phyloP scores from a whole-genome alignment of 2,113 vertebrate species.

The Prochilodus magdalenae region DNA sequence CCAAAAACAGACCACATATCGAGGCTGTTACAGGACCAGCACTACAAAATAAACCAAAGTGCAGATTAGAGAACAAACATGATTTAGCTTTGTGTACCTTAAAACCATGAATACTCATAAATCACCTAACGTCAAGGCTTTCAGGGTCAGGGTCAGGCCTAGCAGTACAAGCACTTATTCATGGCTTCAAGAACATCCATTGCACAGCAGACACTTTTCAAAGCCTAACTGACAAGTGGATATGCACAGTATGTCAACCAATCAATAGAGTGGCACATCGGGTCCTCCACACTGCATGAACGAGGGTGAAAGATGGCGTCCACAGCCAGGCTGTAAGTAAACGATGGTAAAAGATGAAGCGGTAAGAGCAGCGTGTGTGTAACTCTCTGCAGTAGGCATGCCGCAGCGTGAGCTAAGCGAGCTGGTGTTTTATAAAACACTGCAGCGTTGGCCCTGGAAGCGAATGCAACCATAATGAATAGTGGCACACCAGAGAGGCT shows the following conservation, averaged over 20 bases:
- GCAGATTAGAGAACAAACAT: too few species aligned
- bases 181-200: neutral
- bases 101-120: too few species aligned
- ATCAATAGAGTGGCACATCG: neutral
- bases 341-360: neutral
- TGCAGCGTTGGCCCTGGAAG: neutral
- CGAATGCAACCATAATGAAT: constrained; percentile 47
- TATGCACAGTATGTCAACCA: constrained; percentile 13
- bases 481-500: constrained; percentile 54
- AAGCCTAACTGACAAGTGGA: constrained; percentile 28
- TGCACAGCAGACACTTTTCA: constrained; percentile 10
- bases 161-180: neutral
- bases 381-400: neutral
- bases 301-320: neutral
- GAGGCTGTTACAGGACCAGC: too few species aligned
- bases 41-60: too few species aligned
- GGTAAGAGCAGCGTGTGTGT: neutral
- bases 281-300: neutral
- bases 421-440: neutral
- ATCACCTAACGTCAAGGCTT: neutral
- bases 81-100: too few species aligned
- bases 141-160: neutral
- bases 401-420: neutral
- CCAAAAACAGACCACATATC: too few species aligned
- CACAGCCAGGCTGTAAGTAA: neutral